phyloP scores from a whole-genome alignment of 2,113 vertebrate genomes.

The Thomomys bottae region DNA sequence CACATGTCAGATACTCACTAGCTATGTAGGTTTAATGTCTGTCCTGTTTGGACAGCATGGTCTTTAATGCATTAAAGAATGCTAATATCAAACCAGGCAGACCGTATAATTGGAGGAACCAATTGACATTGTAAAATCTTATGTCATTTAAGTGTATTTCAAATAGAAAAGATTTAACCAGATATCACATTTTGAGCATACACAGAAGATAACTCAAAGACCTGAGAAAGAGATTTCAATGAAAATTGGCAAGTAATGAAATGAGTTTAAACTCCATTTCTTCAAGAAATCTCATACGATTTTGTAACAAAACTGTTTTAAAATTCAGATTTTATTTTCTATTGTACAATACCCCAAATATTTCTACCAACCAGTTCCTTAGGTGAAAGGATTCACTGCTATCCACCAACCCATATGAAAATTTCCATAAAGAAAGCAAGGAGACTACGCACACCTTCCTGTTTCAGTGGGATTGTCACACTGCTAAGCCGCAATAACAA shows the following conservation, averaged over 20 bases:
- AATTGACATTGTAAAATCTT: neutral
- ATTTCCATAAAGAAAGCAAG: slow-evolving; percentile 74
- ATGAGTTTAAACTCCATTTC: neutral
- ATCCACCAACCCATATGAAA: slow-evolving; percentile 70
- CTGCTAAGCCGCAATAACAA: slow-evolving; percentile 60
- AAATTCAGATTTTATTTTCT: neutral
- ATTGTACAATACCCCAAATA: neutral
- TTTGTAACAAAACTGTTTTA: slow-evolving; percentile 36
- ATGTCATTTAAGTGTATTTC: slow-evolving; percentile 21
- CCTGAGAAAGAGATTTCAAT: neutral
- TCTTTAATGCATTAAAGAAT: neutral
- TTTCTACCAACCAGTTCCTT: slow-evolving; percentile 13
- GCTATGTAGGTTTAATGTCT: neutral
- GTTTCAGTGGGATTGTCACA: slow-evolving; percentile 69
- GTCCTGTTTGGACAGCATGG: neutral
- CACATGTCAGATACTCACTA: neutral
- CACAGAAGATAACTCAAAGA: neutral
- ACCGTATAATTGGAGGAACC: neutral
- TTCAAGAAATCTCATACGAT: neutral
- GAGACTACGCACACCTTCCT: slow-evolving; percentile 75
- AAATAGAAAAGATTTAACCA: neutral
- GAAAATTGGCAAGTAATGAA: neutral
- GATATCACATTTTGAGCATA: neutral
- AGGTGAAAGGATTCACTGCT: slow-evolving; percentile 8
- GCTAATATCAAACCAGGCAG: neutral